Conservation (phyloP, 1,140 invertebrate genomes). For the Notospermus geniculatus region DNA sequence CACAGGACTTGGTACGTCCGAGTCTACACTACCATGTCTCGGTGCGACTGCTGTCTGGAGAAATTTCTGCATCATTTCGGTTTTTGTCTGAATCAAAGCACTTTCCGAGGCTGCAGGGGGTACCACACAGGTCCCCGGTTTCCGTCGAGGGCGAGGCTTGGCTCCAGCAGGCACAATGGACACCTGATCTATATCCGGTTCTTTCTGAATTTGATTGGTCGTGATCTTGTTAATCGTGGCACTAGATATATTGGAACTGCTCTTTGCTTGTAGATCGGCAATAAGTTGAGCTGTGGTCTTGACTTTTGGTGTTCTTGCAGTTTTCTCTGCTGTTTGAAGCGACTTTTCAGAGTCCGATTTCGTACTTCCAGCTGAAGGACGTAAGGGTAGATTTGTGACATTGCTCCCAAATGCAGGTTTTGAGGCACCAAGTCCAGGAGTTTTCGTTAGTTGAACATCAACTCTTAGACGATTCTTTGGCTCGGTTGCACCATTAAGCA, state of each 20-base stretch:
- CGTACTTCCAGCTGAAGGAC: too few species aligned
- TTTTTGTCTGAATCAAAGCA: constrained; percentile 56
- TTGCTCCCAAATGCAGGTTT: too few species aligned
- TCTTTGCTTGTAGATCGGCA: constrained; percentile 69
- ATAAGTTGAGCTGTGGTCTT: constrained; percentile 83
- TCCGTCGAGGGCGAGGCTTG: constrained; percentile 33
- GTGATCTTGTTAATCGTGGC: constrained; percentile 49
- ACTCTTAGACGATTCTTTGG: too few species aligned
- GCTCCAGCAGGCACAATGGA: constrained; percentile 43
- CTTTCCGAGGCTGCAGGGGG: constrained; percentile 15
- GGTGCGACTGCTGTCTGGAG: constrained; percentile 52
- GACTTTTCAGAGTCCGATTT: too few species aligned
- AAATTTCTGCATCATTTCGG: constrained; percentile 63
- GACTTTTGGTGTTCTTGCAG: constrained; percentile 61
- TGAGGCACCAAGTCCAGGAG: too few species aligned
- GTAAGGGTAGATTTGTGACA: too few species aligned
- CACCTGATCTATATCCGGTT: constrained; percentile 36
- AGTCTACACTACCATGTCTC: neutral
- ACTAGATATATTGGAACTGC: constrained; percentile 51
- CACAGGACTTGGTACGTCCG: constrained; percentile 7
- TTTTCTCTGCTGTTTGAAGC: too few species aligned
- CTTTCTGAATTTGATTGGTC: constrained; percentile 50
- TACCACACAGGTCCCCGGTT: constrained; percentile 19
- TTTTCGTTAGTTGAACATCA: too few species aligned
- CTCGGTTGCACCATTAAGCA: too few species aligned